Evolutionary conservation across 2,888 invertebrate species (phyloP), one percentile per base, ranked within the genome.

Genomic region (Physocephala rufipes): DNA sequence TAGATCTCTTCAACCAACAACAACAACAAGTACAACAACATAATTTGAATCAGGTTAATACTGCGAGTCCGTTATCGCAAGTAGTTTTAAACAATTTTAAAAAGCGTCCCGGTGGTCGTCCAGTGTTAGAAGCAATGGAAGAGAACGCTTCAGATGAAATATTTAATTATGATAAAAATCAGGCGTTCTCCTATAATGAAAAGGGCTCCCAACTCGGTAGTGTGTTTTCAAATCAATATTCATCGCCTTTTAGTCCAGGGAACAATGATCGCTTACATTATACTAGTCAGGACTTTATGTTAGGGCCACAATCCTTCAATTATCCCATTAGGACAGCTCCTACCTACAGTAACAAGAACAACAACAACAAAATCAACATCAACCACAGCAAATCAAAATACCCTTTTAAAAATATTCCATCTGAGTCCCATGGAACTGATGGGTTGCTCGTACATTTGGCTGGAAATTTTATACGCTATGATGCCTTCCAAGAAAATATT

Each of bases 401-500:
- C 5, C 71, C 77, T 2, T n/a, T 36, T 0, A 65, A 58, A 16
- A 65, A 71, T 2, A 58, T 71, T 24, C 43, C 71, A 16, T 53
- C 74, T 3, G 15, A 74, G 16, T 47, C 74, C 15, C 75, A 61
- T 7, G 21, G 9, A 30, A 72, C 77, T 15, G 76, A 77, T 26
- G 76, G 76, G 0, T 84, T 83, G 69, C 72, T 86, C 45, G 81
- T 85, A 0, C 83, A 82, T 73, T 77, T 86, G 5, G 82, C 81
- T 49, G 83, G 82, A 0, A 84, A 82, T 73, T 84, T 82, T 43
- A 82, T 85, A 5, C 81, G 81, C 36, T 76, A 82, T 43, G 85
- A 86, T 72, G 79, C 82, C 5, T 86, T 84, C 68, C 82, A 82
- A 58, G 83, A 84, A 45, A 79, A 84, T 43, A 82, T 83, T 68